Evolutionary conservation across 2,797 vertebrate species (phyloP).

Genomic region (Crypturellus tataupa): DNA sequence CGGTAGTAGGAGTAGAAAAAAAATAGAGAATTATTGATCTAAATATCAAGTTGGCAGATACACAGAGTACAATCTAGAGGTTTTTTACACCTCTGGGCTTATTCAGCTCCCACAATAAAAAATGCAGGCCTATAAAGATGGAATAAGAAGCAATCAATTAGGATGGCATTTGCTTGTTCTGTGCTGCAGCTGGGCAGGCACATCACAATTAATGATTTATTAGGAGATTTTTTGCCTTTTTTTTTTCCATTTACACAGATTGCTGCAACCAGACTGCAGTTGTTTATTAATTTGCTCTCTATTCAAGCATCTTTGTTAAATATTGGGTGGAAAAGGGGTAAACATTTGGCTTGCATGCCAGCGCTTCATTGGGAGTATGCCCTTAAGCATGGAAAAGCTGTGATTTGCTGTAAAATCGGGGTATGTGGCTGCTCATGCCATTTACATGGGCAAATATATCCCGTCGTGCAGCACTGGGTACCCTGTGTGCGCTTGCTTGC

Average conservation of each 20-base stretch:
- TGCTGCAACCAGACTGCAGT: neutral
- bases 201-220: slow-evolving; percentile 73
- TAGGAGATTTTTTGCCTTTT: slow-evolving; percentile 31
- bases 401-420: neutral
- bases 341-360: neutral
- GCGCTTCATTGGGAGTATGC: neutral
- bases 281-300: slow-evolving; percentile 36
- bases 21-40: slow-evolving; percentile 51
- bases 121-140: slow-evolving; percentile 57
- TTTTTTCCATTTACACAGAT: neutral
- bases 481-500: accelerated
- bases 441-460: accelerated
- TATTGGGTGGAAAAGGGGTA: neutral
- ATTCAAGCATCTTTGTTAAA: neutral
- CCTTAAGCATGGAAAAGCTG: accelerated
- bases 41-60: slow-evolving; percentile 69
- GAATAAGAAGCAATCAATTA: slow-evolving; percentile 71
- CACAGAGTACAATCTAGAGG: slow-evolving; percentile 29
- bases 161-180: slow-evolving; percentile 68
- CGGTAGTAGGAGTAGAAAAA: neutral
- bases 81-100: slow-evolving; percentile 73
- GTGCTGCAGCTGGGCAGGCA: slow-evolving; percentile 40
- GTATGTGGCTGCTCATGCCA: neutral
- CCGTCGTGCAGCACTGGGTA: neutral
- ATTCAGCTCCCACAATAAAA: slow-evolving; percentile 56